phyloP scores from a whole-genome alignment of 2,113 vertebrate species.

The Pteropus alecto region DNA sequence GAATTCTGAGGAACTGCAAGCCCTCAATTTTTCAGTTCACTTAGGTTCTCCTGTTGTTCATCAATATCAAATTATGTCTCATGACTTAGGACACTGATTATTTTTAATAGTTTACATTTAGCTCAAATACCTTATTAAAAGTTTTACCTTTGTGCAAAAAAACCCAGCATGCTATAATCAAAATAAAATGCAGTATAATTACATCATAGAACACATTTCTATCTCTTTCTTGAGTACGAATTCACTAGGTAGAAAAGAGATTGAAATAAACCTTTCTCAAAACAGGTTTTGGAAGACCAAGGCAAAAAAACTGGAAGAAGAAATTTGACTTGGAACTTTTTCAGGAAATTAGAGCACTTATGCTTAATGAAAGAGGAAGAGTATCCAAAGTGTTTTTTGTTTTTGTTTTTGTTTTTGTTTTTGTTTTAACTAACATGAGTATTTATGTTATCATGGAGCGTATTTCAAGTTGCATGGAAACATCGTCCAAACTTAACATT shows the following conservation, averaged over 20 bases:
- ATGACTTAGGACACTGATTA: background rate
- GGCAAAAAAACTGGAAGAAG: background rate
- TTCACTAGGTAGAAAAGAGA: background rate
- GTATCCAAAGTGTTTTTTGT: background rate
- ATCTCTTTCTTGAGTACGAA: background rate
- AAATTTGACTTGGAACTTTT: constrained; percentile 21
- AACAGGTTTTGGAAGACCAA: background rate
- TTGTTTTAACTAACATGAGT: background rate
- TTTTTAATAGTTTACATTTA: background rate
- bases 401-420: too few species aligned
- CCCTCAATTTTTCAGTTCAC: background rate
- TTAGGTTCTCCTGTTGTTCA: background rate
- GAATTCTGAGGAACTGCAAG: background rate
- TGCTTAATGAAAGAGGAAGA: background rate
- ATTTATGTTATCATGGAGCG: background rate
- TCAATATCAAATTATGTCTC: background rate
- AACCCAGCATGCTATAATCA: background rate
- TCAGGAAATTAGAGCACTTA: background rate
- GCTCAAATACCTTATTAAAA: background rate
- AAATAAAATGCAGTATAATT: background rate
- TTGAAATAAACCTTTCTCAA: constrained; percentile 13
- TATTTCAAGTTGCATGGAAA: background rate
- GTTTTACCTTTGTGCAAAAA: background rate
- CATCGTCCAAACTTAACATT: background rate
- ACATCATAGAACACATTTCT: background rate